Base-by-base conservation (phyloP, 2,888 invertebrate genomes). In the Germaria angustata region DNA sequence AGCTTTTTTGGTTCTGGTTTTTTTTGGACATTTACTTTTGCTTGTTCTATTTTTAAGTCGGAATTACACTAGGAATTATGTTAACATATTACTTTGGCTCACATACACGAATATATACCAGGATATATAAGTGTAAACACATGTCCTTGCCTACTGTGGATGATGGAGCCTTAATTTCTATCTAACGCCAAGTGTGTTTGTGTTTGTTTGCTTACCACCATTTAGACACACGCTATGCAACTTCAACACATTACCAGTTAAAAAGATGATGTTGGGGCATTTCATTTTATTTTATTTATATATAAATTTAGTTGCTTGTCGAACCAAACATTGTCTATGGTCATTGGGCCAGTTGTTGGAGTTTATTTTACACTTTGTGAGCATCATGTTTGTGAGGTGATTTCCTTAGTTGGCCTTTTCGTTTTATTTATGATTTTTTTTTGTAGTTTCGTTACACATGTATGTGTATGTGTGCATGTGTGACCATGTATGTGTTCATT, bases 11-110 rank as follows among this genome's bases (percentile, higher is more conserved):
- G 4, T 39, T 36, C 0, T 22, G 3, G 4, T 57, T 57, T n/a
- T 17, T 49, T 49, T 49, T 28, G 32, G 8, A 7, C 20, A 73
- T 63, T 73, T 63, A 63, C 39, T 59, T 20, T 41, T 77, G 39
- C 53, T 17, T 79, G 36, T 57, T 65, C 24, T 41, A 36, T 71
- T 78, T 79, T 39, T 22, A 63, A 71, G 46, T 36, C 69, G 36
- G 63, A 63, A 78, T 78, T 71, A 63, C 63, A 79, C 41, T 66
- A 66, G 59, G 72, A 79, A 72, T 79, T 66, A 72, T 79, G 65
- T 79, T 72, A 79, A 72, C 71, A 79, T 59, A 79, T 79, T 79
- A 79, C 79, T 79, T 72, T 65, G 79, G 55, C 72, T 72, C 72
- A 69, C 41, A 55, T 59, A 13, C 7, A 22, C 32, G 53, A 7